Conservation (phyloP, 2,797 vertebrate genomes). For the Nothura maculosa region DNA sequence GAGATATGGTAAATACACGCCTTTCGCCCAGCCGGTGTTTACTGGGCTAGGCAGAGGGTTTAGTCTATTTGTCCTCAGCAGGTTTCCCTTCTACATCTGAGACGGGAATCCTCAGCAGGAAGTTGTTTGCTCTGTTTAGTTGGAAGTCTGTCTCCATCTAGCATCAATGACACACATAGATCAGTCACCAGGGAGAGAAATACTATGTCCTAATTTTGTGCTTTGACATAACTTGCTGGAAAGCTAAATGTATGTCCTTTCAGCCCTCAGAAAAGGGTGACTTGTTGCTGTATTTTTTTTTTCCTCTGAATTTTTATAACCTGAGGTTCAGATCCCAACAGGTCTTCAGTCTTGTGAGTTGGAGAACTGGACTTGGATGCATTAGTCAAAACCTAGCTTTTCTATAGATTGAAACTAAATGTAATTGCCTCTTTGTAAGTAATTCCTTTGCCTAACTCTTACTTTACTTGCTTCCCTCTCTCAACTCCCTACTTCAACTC, state of each 20-base stretch:
- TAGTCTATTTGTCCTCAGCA: neutral
- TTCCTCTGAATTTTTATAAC: neutral
- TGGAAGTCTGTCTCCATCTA: neutral
- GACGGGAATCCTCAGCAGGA: neutral
- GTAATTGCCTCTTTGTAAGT: neutral
- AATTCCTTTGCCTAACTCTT: neutral
- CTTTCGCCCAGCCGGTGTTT: neutral
- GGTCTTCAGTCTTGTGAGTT: neutral
- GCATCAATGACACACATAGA: neutral
- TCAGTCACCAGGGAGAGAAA: neutral
- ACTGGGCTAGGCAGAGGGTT: neutral
- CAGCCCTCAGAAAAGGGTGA: neutral
- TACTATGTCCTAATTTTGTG: neutral
- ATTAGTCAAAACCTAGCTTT: slow-evolving; percentile 7
- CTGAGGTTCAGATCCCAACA: neutral
- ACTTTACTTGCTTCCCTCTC: neutral
- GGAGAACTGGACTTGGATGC: neutral
- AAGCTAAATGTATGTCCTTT: slow-evolving; percentile 24
- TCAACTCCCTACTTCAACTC: no score
- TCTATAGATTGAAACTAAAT: neutral
- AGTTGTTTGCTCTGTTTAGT: neutral
- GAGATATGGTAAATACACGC: neutral
- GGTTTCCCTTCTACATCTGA: neutral
- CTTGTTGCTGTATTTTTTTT: slow-evolving; percentile 42
- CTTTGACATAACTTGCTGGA: neutral